Conservation (phyloP, 1,140 invertebrate genomes). For the Anastrepha ludens region DNA sequence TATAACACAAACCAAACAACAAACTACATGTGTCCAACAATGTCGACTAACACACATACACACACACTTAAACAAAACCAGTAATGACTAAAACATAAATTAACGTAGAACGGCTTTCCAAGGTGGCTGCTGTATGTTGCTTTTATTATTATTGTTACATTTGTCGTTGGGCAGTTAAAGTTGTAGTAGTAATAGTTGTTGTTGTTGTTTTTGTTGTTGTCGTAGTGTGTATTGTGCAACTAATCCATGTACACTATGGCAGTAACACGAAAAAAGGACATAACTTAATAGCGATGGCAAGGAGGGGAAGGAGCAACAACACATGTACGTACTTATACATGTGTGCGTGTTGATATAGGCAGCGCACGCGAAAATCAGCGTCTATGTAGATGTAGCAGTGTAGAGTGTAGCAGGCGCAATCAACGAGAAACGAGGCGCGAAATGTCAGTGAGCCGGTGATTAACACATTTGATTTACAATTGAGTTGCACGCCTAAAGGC, state of each 20-base stretch:
- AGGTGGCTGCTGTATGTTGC: neutral
- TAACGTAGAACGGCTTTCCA: neutral
- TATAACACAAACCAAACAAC: constrained; percentile 26
- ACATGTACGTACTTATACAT: constrained; percentile 32
- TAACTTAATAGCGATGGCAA: constrained; percentile 47
- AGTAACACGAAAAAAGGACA: constrained; percentile 47
- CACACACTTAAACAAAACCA: neutral
- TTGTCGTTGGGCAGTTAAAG: constrained; percentile 4
- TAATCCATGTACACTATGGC: constrained; percentile 30
- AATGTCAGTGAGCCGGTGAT: constrained; percentile 18
- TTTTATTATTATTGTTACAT: constrained; percentile 34
- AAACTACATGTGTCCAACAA: neutral
- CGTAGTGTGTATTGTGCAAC: neutral
- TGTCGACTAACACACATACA: neutral
- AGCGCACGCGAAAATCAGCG: neutral
- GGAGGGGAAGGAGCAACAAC: constrained; percentile 36
- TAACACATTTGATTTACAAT: constrained; percentile 40
- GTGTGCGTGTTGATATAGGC: neutral
- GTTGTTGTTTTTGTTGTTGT: neutral
- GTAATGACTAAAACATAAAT: constrained; percentile 42
- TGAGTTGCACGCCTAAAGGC: constrained; percentile 30
- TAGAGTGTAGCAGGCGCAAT: neutral
- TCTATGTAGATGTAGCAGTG: too few relatives aligned
- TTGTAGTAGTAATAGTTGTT: neutral
- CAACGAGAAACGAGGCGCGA: neutral